These are phyloP conservation scores for Pelobates cultripes DNA, from an alignment of 2,797 vertebrate genomes.

Conservation along the genomic window DNA sequence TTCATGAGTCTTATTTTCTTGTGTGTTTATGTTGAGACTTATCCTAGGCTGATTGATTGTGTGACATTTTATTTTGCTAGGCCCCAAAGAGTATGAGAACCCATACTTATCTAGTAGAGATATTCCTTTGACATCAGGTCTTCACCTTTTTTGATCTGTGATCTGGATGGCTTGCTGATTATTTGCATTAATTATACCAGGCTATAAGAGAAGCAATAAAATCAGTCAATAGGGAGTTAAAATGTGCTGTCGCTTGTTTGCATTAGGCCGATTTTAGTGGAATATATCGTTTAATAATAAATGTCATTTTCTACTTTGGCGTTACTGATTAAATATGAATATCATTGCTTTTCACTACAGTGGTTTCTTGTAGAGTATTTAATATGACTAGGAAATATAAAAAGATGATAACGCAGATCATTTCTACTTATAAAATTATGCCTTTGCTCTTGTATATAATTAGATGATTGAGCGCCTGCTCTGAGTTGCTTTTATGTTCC, in stretches of 20 bases:
- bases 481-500: background rate
- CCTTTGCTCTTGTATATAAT: conserved; percentile 16
- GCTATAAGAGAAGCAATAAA: background rate
- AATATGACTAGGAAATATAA: conserved; percentile 35
- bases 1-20: background rate
- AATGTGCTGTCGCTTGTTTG: conserved; percentile 22
- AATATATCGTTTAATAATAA: conserved; percentile 34
- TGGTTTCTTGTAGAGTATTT: conserved; percentile 27
- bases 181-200: background rate
- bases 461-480: conserved; percentile 32
- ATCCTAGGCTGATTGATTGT: too few relatives aligned
- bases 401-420: conserved; percentile 25
- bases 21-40: too few relatives aligned
- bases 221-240: conserved; percentile 8
- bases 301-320: conserved; percentile 25
- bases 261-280: conserved; percentile 16
- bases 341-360: conserved; percentile 17
- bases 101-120: background rate
- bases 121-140: background rate
- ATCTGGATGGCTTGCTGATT: background rate
- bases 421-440: conserved; percentile 16
- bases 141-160: background rate
- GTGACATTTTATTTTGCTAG: background rate
- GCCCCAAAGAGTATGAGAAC: background rate
- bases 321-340: conserved; percentile 40